These are phyloP conservation scores for Megaustenia siamemsis DNA, from an alignment of 2,888 invertebrate genomes.

Conservation along the genomic window DNA sequence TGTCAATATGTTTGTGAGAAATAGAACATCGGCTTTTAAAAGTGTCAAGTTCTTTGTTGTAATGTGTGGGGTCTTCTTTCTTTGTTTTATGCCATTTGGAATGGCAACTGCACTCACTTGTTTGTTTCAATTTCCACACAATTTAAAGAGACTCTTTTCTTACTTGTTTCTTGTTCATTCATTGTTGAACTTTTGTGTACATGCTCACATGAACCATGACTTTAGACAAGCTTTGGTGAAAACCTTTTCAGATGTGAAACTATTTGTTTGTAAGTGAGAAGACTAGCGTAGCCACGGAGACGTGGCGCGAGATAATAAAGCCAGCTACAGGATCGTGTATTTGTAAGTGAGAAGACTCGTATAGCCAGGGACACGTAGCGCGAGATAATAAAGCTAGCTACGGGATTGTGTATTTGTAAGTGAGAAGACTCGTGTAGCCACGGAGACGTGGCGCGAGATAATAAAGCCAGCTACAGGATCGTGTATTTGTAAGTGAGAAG, in stretches of 20 bases:
- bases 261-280: background rate
- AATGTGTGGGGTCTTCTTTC: background rate
- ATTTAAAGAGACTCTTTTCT: background rate
- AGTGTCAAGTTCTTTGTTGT: slow-evolving; percentile 30
- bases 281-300: too few species aligned
- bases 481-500: too few species aligned
- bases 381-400: too few species aligned
- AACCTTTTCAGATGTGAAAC: background rate
- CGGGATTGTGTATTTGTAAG: too few species aligned
- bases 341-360: too few species aligned
- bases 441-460: too few species aligned
- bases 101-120: background rate
- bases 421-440: too few species aligned
- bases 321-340: too few species aligned
- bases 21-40: background rate
- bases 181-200: background rate
- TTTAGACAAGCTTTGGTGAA: background rate
- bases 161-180: background rate
- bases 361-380: too few species aligned
- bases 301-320: too few species aligned
- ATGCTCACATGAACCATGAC: background rate
- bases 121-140: background rate
- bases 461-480: too few species aligned
- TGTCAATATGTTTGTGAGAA: background rate
- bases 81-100: background rate